Base-by-base conservation (phyloP, 2,113 vertebrate genomes). In the Oncorhynchus kisutch region DNA sequence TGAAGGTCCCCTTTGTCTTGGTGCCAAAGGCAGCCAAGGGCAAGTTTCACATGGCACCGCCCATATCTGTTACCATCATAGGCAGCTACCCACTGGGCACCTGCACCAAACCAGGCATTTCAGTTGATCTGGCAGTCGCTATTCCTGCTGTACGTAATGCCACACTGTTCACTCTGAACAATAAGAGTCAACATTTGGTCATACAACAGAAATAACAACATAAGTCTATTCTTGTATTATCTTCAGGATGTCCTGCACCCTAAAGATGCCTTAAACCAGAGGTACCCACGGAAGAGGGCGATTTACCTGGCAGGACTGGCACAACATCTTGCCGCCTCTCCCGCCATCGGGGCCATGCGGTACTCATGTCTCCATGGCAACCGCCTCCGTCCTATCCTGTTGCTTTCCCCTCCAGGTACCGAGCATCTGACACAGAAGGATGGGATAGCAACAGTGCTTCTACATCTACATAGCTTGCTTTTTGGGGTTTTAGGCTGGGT, bases 61-160 rank as follows among this genome's bases (percentile, higher is more conserved):
- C 96, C 0, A 60, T 91, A 0, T 93, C 95, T 34, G 72, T 99
- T 54, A 94, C 92, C 24, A 85, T 98, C 77, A 95, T 99, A 20
- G 97, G 98, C 69, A 99, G 98, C 91, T 99, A 98, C 83, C 94
- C 97, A 1, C 88, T 99, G 81, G 96, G 95, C 59, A 98, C 95
- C 22, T 98, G 96, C 67, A 81, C 94, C 65, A 97, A 94, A 74
- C 97, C 98, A 0, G 90, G 94, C 64, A 73, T 98, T 73, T 92
- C 93, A 0, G 95, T 99, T 79, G 98, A 99, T 4, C 24, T 99
- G 39, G 94, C 93, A 0, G 90, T 97, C 81, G 96, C 91, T 13
- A 98, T 99, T 91, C 97, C 97, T 3, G 80, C 78, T 90, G 97
- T 99, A 87, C 96, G 94, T 76, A 65, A 16, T 5, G 18, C 7